phyloP scores from a whole-genome alignment of 2,888 invertebrate genomes.

The Uloborus plumipes region DNA sequence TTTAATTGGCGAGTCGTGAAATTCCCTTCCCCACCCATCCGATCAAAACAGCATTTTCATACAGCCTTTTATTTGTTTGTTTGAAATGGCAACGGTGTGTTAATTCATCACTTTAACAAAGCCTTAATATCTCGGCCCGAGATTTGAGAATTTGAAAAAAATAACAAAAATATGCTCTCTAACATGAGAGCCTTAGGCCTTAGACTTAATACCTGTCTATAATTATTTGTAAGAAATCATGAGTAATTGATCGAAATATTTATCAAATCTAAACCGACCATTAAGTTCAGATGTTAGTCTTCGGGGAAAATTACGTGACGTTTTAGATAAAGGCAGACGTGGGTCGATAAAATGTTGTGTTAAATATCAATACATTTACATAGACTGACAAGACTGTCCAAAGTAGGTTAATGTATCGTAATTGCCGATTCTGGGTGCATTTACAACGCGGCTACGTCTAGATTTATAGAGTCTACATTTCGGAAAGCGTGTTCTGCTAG shows the following conservation, averaged over 20 bases:
- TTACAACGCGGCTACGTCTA: too few relatives aligned
- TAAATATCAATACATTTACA: too few relatives aligned
- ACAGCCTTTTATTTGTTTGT: not conserved
- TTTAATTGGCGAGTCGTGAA: conserved; percentile 8
- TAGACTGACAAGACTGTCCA: too few relatives aligned
- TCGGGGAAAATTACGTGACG: conserved; percentile 3
- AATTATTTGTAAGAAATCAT: too few relatives aligned
- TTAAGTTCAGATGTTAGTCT: not conserved
- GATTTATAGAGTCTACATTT: too few relatives aligned
- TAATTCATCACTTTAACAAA: conserved; percentile 9
- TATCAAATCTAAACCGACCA: conserved; percentile 1
- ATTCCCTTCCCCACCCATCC: conserved; percentile 10
- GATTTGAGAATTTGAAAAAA: not conserved
- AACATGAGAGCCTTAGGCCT: too few relatives aligned
- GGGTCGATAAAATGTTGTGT: too few relatives aligned
- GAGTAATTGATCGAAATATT: not conserved
- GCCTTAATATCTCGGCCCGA: not conserved
- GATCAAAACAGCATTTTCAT: not conserved
- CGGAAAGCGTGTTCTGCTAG: too few relatives aligned
- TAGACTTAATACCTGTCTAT: too few relatives aligned
- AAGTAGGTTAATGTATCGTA: too few relatives aligned
- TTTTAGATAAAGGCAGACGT: not conserved
- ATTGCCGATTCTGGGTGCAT: too few relatives aligned
- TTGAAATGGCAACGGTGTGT: conserved; percentile 2
- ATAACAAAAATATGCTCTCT: too few relatives aligned